Base-by-base conservation (phyloP, 2,113 vertebrate genomes). In the Danionella cerebrum region DNA sequence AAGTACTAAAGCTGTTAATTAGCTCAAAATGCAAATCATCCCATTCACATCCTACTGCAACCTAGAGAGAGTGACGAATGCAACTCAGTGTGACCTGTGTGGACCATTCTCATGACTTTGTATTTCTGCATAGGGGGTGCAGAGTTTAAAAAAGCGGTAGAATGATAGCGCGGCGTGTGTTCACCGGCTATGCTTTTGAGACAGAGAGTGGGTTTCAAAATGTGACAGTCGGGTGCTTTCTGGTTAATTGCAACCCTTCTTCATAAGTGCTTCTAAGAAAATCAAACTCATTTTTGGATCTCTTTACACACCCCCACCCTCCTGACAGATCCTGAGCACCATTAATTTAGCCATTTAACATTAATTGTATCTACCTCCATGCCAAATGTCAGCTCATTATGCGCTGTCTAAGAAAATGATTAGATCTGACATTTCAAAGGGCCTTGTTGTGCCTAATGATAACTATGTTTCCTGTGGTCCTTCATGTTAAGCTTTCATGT, bases 221-320 rank as follows among this genome's bases (percentile, higher is more conserved):
- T 47, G 38, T 72, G 18, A 68, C 6, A 27, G 44, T 36, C 9
- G 16, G 4, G 33, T 48, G 22, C n/a, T 48, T 57, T 31, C 66
- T 76, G 62, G 70, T 70, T 72, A 73, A 73, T 70, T 65, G 41
- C 24, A 67, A 50, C 54, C 29, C 57, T 51, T 63, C 67, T 38
- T 85, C 85, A 85, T 81, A 76, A 84, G 69, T 29, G 70, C 83
- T 81, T 81, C 77, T 44, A 31, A 76, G 84, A 82, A 73, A 68
- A 73, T 65, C 77, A 82, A 76, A 79, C 79, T 79, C 65, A 54
- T 73, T 78, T 82, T 69, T 21, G 62, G 54, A 68, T 72, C 70
- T 78, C 77, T 80, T 74, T 78, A 53, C 65, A 79, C 73, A 71
- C 58, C 78, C 67, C 65, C 19, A 72, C 81, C 77, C 69, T 39